phyloP scores from a whole-genome alignment of 2,888 invertebrate species.

The Scelioninae gen. 1 region DNA sequence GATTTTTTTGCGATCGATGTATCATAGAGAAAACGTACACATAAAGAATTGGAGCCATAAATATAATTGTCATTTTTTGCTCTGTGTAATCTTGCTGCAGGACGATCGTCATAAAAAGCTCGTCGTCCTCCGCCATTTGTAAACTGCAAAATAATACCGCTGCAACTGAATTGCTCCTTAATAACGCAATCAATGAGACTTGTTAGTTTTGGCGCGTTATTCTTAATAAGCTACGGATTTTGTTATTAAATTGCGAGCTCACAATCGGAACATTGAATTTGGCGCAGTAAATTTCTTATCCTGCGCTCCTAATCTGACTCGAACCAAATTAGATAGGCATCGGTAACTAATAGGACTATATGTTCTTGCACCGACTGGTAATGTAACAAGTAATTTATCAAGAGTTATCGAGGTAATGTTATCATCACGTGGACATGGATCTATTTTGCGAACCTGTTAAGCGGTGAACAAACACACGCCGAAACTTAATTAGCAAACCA shows the following conservation, averaged over 20 bases:
- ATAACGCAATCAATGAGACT: slow-evolving; percentile 6
- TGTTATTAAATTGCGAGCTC: background rate
- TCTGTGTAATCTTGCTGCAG: slow-evolving; percentile 8
- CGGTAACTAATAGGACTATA: slow-evolving; percentile 32
- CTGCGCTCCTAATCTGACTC: slow-evolving; percentile 22
- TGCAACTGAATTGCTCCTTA: slow-evolving; percentile 1
- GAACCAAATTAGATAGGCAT: slow-evolving; percentile 44
- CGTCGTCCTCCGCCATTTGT: slow-evolving; percentile 26
- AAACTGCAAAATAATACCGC: slow-evolving; percentile 25
- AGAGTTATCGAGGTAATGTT: slow-evolving; percentile 43
- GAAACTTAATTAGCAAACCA: slow-evolving; percentile 30
- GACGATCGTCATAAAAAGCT: slow-evolving; percentile 2
- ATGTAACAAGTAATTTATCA: slow-evolving; percentile 51
- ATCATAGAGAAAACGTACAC: slow-evolving; percentile 7
- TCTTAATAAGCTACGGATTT: background rate
- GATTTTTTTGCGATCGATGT: slow-evolving; percentile 27
- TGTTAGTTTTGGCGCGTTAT: background rate
- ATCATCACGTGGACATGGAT: slow-evolving; percentile 39
- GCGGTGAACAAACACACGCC: slow-evolving; percentile 39
- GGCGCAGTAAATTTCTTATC: slow-evolving; percentile 28
- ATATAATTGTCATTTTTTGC: slow-evolving; percentile 45
- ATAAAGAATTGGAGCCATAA: slow-evolving; percentile 37
- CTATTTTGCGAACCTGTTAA: slow-evolving; percentile 33
- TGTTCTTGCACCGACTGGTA: slow-evolving; percentile 29
- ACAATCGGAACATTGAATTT: slow-evolving; percentile 4